Base-by-base conservation (phyloP, 1,140 invertebrate genomes). In the Atta texana region DNA sequence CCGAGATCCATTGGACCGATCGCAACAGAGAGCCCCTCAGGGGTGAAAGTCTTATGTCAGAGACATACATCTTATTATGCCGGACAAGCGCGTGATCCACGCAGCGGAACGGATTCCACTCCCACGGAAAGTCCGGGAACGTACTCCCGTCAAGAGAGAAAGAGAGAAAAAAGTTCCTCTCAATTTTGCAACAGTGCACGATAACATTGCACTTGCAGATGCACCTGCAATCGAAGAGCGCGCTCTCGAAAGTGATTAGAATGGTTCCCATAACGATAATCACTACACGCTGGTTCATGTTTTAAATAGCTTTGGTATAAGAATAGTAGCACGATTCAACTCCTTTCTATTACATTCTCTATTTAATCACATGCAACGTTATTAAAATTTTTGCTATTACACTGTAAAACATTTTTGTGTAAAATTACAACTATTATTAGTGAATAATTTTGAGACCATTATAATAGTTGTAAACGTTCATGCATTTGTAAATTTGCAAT, bases 31-130 rank as follows among this genome's bases (percentile, higher is more conserved):
- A 44, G 49, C 31, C 90, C 88, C 90, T 90, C 89, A 75, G 93
- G 94, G 94, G 93, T 94, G 94, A 94, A 94, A 94, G 94, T 94
- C 92, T 93, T 93, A 92, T 88, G 93, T 93, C 92, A 94, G 63
- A 90, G 86, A 88, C 91, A 91, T 91, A 91, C 93, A 92, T 94
- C 93, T 93, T 89, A 93, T 93, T 94, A 93, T 88, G 84, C 82
- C 34, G 89, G 90, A 92, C 86, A 89, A 89, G 71, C 57, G 71
- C 61, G 68, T 87, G 85, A 84, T 90, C 90, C 90, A 89, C 87
- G 89, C 92, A 91, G 77, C 57, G 87, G 89, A 85, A 89, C 90
- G 57, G 57, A 64, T 77, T 80, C 44, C 57, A 78, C 84, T 88
- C 81, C 88, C 85, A 87, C 74, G 63, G 72, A 77, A 77, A 82